A percentile compares a stretch with the other conserved stretches of the same genome.
Conservation (phyloP, 1,140 invertebrate genomes). For the Oryzaephilus surinamensis region DNA sequence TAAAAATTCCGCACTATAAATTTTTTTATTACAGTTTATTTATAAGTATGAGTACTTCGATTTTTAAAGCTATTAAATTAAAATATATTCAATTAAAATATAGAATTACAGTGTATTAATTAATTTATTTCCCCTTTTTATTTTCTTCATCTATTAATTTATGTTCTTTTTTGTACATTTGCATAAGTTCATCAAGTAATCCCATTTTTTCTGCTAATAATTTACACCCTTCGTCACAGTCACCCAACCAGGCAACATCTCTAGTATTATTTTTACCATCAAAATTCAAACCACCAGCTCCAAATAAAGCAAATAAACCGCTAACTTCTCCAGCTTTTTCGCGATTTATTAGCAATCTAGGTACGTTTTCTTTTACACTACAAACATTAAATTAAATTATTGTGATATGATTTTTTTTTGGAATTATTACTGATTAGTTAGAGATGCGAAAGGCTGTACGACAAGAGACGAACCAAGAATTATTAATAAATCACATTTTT, state of each 20-base stretch:
- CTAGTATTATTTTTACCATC: constrained; percentile 52
- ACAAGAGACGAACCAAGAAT: constrained; percentile 91
- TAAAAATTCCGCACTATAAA: not conserved
- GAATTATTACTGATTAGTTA: constrained; percentile 58
- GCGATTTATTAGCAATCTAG: constrained; percentile 76
- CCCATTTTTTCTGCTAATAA: constrained; percentile 71
- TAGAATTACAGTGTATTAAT: too few species aligned
- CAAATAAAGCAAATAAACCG: constrained; percentile 43
- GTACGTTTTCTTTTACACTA: constrained; percentile 60
- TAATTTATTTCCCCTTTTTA: too few species aligned
- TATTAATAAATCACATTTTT: constrained; percentile 81
- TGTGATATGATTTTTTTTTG: not conserved
- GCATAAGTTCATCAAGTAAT: too few species aligned
- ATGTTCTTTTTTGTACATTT: too few species aligned
- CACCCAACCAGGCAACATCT: constrained; percentile 79
- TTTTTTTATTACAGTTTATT: not conserved
- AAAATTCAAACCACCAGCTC: constrained; percentile 53
- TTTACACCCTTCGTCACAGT: constrained; percentile 78
- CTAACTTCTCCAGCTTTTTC: constrained; percentile 57
- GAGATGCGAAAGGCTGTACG: constrained; percentile 91
- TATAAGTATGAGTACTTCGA: not conserved
- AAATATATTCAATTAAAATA: too few species aligned
- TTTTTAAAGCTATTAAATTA: too few species aligned
- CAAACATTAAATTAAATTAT: constrained; percentile 14
- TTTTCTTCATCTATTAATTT: too few species aligned